Conservation (phyloP, 2,888 invertebrate genomes). For the Calliphora vomitoria region DNA sequence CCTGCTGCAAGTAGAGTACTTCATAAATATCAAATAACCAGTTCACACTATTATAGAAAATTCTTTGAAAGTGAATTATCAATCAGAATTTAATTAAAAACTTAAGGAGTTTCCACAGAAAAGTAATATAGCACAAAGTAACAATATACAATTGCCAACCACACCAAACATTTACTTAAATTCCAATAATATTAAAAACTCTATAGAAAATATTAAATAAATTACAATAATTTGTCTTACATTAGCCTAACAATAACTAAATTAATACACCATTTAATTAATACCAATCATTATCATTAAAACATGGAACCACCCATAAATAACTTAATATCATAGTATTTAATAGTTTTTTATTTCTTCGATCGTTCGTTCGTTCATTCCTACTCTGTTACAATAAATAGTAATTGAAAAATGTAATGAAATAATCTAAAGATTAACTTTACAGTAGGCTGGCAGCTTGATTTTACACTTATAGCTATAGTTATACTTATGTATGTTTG, state of each 20-base stretch:
- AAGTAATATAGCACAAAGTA: not conserved
- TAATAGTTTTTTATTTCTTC: slow-evolving; percentile 21
- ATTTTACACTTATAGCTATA: slow-evolving; percentile 55
- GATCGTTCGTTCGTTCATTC: not conserved
- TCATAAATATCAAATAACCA: not conserved
- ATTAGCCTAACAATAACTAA: slow-evolving; percentile 1
- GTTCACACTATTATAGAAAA: slow-evolving; percentile 72
- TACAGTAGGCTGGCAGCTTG: slow-evolving; percentile 63
- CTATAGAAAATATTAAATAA: not conserved
- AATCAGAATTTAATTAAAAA: slow-evolving; percentile 66
- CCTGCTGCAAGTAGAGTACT: not conserved
- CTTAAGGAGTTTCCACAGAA: slow-evolving; percentile 74
- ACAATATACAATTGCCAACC: not conserved
- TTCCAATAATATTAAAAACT: not conserved
- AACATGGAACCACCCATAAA: slow-evolving; percentile 55
- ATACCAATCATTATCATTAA: slow-evolving; percentile 14
- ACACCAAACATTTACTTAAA: not conserved
- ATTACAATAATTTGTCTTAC: slow-evolving; percentile 2
- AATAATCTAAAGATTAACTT: slow-evolving; percentile 71
- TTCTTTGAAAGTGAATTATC: slow-evolving; percentile 40
- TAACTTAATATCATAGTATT: slow-evolving; percentile 63
- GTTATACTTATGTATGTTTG: not conserved
- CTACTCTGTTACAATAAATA: slow-evolving; percentile 38
- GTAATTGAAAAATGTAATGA: slow-evolving; percentile 70
- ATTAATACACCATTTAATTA: slow-evolving; percentile 23